Base-by-base conservation (phyloP, 2,113 vertebrate species). In the Electrona antarctica region DNA sequence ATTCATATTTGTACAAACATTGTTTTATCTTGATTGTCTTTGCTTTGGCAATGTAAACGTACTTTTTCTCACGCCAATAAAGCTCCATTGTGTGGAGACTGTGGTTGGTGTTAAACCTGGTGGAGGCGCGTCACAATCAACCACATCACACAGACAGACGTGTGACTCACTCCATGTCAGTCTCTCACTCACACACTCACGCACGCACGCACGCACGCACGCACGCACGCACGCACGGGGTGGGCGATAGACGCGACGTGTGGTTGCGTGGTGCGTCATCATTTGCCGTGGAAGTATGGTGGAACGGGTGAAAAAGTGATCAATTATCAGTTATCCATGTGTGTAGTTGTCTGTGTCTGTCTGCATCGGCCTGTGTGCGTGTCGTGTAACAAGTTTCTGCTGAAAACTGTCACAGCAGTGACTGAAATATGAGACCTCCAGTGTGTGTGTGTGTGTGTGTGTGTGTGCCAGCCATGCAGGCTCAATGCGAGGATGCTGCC, bases 361-460 rank as follows among this genome's bases (percentile, higher is more conserved):
- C 41, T 62, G 12, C 47, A 47, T 49, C 60, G 81, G 79, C 80
- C 75, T 72, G 69, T 71, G 73, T 74, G 65, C 60, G 75, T 66
- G n/a, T n/a, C n/a, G n/a, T n/a, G 66, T 77, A 69, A 79, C 89
- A 72, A 68, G 58, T 8, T 29, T 76, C 51, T 77, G 80, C 64
- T 77, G 68, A 87, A 41, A 89, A 87, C 74, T 84, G 64, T 41
- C 33, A 81, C 83, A 77, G 73, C 63, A 45, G 7, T 50, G 78
- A 67, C 78, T 83, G 78, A 90, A 76, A 89, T 82, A 51, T 73
- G 77, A 84, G 69, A 61, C 59, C 7, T 69, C 21, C 61, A 63
- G 60, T 69, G 11, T 58, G 8, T 76, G 9, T 69, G 61, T 78
- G 76, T 73, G 33, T 70, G 68, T 76, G 57, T 67, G 49, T 64